Evolutionary conservation across 2,113 vertebrate genomes (phyloP).

Genomic region (Ceyx margarethae): DNA sequence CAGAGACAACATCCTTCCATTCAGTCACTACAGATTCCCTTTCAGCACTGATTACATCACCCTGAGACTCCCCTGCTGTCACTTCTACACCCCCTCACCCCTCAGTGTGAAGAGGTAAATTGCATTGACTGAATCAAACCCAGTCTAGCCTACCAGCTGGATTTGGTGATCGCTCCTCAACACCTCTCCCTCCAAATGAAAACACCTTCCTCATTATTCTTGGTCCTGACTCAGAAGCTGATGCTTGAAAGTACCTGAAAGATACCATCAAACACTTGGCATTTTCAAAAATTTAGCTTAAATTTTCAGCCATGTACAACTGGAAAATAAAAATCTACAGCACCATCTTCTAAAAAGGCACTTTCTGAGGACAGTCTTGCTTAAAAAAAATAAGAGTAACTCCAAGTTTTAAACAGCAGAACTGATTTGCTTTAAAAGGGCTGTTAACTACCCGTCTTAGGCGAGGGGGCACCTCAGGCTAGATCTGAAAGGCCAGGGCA

Average conservation of each 20-base stretch:
- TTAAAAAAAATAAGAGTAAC: slow-evolving; percentile 59
- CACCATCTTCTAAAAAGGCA: slow-evolving; percentile 98
- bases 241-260: slow-evolving; percentile 73
- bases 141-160: slow-evolving; percentile 37
- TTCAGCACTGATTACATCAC: accelerated
- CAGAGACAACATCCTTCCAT: background rate
- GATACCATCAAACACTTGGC: slow-evolving; percentile 81
- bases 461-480: slow-evolving; percentile 34
- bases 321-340: slow-evolving; percentile 86
- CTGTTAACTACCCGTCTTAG: background rate
- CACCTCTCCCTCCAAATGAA: slow-evolving; percentile 30
- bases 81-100: background rate
- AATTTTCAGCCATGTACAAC: slow-evolving; percentile 69
- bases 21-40: background rate
- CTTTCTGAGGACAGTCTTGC: slow-evolving; percentile 88
- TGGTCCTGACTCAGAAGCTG: slow-evolving; percentile 82
- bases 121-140: background rate
- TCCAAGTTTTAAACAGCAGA: slow-evolving; percentile 47
- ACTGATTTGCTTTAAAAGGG: slow-evolving; percentile 52
- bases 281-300: slow-evolving; percentile 70
- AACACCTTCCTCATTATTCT: slow-evolving; percentile 66
- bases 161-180: slow-evolving; percentile 66
- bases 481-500: slow-evolving; percentile 6
- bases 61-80: background rate
- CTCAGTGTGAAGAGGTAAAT: slow-evolving; percentile 18